Conservation (phyloP, 2,797 vertebrate species). For the Cynopterus sphinx region DNA sequence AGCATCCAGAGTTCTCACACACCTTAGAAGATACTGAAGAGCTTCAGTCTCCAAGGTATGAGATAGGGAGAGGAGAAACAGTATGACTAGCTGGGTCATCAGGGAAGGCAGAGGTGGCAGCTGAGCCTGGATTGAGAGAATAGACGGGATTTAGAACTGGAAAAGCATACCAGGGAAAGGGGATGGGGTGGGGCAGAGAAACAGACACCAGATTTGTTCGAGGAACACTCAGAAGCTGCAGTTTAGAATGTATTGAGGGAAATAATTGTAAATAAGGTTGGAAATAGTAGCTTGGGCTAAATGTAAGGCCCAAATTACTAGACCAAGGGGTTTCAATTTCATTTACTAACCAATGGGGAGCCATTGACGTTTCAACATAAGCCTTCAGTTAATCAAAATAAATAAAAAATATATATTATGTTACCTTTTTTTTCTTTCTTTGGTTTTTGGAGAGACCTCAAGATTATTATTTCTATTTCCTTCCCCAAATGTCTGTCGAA, state of each 20-base stretch:
- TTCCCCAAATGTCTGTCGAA: conserved; percentile 63
- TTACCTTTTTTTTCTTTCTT: conserved; percentile 24
- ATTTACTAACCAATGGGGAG: conserved; percentile 57
- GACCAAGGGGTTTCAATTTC: conserved; percentile 53
- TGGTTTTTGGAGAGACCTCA: conserved; percentile 62
- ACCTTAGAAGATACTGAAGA: not conserved
- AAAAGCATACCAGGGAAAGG: not conserved
- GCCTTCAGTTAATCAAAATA: conserved; percentile 57
- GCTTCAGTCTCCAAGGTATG: not conserved
- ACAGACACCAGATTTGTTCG: not conserved
- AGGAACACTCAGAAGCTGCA: not conserved
- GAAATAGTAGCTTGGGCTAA: conserved; percentile 33
- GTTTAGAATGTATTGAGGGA: not conserved
- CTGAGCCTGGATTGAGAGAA: not conserved
- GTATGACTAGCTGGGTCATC: not conserved
- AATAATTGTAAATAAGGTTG: conserved; percentile 58
- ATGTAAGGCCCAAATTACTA: conserved; percentile 7
- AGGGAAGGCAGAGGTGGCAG: not conserved
- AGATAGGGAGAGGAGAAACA: not conserved
- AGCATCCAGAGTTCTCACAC: not conserved
- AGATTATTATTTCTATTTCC: conserved; percentile 43
- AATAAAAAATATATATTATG: conserved; percentile 35
- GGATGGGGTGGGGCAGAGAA: not conserved
- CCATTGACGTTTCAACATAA: conserved; percentile 53
- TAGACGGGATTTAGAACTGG: not conserved